Evolutionary conservation across 2,888 invertebrate genomes (phyloP).

Genomic region (Agriopis aurantiaria): DNA sequence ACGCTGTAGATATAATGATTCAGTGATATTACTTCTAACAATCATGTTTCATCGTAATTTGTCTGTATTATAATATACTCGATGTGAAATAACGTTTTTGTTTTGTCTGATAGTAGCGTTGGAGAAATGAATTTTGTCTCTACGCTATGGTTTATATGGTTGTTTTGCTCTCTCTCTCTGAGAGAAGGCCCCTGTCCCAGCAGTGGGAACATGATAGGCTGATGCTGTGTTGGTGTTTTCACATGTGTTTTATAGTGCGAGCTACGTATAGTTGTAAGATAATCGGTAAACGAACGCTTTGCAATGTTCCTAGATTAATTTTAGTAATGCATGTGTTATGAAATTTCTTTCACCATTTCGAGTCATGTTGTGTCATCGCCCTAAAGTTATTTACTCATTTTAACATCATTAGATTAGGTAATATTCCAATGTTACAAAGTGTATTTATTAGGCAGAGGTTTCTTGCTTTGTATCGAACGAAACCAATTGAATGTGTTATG

Average conservation of each 20-base stretch:
- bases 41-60: constrained; percentile 26
- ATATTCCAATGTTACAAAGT: constrained; percentile 76
- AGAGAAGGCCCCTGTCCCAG: no score
- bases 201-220: no score
- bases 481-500: constrained; percentile 78
- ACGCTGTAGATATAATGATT: constrained; percentile 56
- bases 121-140: constrained; percentile 36
- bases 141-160: constrained; percentile 20
- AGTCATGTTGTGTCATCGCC: constrained; percentile 76
- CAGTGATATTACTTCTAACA: constrained; percentile 78
- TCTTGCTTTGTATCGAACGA: constrained; percentile 69
- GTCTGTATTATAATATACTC: constrained; percentile 10
- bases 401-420: constrained; percentile 66
- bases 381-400: constrained; percentile 68
- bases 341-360: constrained; percentile 59
- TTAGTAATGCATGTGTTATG: constrained; percentile 65
- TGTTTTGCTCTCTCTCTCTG: no score
- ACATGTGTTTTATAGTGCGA: constrained; percentile 10
- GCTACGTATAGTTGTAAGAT: constrained; percentile 27
- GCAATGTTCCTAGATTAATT: constrained; percentile 60
- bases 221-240: no score
- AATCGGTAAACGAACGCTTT: constrained; percentile 19
- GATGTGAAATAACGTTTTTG: constrained; percentile 14
- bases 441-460: constrained; percentile 79
- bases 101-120: constrained; percentile 30